Evolutionary conservation across 2,797 vertebrate species (phyloP).

Genomic region (Channallabes apus): DNA sequence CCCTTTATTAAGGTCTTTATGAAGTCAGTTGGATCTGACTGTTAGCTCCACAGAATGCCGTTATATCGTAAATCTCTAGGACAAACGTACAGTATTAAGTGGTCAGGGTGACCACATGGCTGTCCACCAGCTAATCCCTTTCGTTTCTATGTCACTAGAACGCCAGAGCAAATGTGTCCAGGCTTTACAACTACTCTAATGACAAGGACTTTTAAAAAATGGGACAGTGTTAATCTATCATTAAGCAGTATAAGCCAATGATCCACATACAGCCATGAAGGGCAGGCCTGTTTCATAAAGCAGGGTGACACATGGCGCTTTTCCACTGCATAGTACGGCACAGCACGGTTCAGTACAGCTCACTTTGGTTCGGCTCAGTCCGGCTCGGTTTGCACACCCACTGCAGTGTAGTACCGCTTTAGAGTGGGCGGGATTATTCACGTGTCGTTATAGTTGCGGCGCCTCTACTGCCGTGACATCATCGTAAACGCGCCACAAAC

Average conservation of each 20-base stretch:
- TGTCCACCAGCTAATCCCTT: slow-evolving; percentile 37
- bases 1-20: neutral
- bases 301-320: too few relatives aligned
- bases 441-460: too few relatives aligned
- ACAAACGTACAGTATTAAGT: slow-evolving; percentile 39
- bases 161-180: slow-evolving; percentile 29
- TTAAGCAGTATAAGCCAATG: slow-evolving; percentile 1
- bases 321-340: too few relatives aligned
- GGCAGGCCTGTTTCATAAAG: neutral
- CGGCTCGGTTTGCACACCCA: too few relatives aligned
- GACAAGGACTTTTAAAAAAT: slow-evolving; percentile 13
- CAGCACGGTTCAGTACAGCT: too few relatives aligned
- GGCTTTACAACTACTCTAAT: neutral
- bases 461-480: too few relatives aligned
- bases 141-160: slow-evolving; percentile 38
- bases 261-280: neutral
- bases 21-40: slow-evolving; percentile 19
- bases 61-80: slow-evolving; percentile 10
- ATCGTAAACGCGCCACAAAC: too few relatives aligned
- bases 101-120: slow-evolving; percentile 47
- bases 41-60: slow-evolving; percentile 29
- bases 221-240: slow-evolving; percentile 17
- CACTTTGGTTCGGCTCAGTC: too few relatives aligned
- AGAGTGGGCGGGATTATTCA: too few relatives aligned
- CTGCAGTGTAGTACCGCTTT: too few relatives aligned